Base-by-base conservation (phyloP, 2,797 vertebrate species). In the Microctenopoma steveboyesi region DNA sequence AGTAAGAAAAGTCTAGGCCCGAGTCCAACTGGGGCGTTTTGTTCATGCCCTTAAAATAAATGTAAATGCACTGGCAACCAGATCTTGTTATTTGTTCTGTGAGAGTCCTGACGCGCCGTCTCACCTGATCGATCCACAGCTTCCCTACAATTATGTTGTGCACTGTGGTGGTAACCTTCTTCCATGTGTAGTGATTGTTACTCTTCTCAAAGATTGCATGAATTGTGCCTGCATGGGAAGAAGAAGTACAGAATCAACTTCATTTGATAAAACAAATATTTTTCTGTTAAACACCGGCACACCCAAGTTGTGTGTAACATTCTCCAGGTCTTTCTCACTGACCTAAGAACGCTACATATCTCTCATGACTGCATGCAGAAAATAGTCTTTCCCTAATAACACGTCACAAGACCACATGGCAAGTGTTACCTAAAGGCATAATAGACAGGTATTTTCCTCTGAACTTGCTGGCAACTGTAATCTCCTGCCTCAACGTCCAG, bases 141-240 rank as follows among this genome's bases (percentile, higher is more conserved):
- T 98, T 99, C 62, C 97, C 97, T 33, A 98, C 97, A 0, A 99
- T 99, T 85, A 99, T 99, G 92, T 99, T 99, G 91, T 99, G 97
- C 60, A 99, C 97, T 0, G 97, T 99, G 49, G 97, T 99, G 30
- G 95, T 99, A 35, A 98, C 97, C 64, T 99, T 99, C 72, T 98
- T 98, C 97, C 97, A 99, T 0, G 95, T 96, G 91, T 99, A 98
- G 88, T 99, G 97, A 91, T 98, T 94, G 87, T 95, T 94, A 0
- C 95, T 91, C 22, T 96, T 96, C 45, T 95, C 95, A 91, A 98
- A 98, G 83, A 96, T 90, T 68, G 97, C 98, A 59, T 99, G 97
- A 88, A 98, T 99, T 50, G 95, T 96, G 62, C 97, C 97, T 99
- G 64, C 2, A 11, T 22, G 1, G 10, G 39, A 12, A 46, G 4